Evolutionary conservation across 2,888 invertebrate species (phyloP).

Genomic region (Heliconius charithonia): DNA sequence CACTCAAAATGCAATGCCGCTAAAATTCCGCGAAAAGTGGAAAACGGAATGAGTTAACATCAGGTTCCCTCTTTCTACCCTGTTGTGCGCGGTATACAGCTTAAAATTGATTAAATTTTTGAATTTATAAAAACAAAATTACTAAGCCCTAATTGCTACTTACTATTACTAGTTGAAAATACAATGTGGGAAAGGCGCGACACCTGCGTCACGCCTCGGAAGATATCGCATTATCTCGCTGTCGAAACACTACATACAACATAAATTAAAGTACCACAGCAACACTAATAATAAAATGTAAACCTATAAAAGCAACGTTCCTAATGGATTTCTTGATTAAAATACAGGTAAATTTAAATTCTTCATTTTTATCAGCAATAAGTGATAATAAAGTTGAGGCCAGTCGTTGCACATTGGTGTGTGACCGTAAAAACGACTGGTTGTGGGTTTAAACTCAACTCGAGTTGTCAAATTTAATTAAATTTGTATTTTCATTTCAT

Average conservation of each 20-base stretch:
- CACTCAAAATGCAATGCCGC: too few species aligned
- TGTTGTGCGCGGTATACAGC: too few species aligned
- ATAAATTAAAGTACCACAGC: conserved; percentile 12
- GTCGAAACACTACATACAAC: conserved; percentile 22
- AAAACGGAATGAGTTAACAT: too few species aligned
- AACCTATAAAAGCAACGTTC: conserved; percentile 16
- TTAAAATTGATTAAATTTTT: too few species aligned
- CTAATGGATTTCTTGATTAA: conserved; percentile 23
- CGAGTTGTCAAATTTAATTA: not conserved
- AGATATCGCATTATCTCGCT: conserved; percentile 37
- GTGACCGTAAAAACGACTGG: not conserved
- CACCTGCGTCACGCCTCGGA: conserved; percentile 35
- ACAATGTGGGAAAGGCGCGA: conserved; percentile 29
- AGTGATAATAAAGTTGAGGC: conserved; percentile 32
- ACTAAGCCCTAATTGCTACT: conserved; percentile 1
- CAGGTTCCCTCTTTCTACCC: too few species aligned
- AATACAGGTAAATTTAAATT: conserved; percentile 7
- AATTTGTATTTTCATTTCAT: not conserved
- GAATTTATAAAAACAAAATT: not conserved
- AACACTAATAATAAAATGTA: conserved; percentile 21
- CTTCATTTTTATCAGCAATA: conserved; percentile 12
- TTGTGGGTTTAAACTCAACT: not conserved
- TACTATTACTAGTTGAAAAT: not conserved
- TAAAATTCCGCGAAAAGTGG: too few species aligned
- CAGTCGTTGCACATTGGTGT: not conserved